Base-by-base conservation (phyloP, 1,140 invertebrate genomes). In the Zaprionus ornatus region DNA sequence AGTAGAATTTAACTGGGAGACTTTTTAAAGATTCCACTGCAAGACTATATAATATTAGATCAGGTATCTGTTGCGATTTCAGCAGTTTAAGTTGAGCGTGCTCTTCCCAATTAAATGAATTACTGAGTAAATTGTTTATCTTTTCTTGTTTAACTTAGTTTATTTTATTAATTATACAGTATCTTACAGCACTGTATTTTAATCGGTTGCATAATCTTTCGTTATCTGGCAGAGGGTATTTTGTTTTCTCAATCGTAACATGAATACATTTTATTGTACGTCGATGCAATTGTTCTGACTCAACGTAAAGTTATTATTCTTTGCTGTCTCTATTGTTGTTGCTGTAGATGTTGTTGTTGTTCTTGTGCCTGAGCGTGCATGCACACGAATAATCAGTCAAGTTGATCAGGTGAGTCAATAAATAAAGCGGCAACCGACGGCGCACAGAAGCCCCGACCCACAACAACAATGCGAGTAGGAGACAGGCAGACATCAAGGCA, bases 321-420 rank as follows among this genome's bases (percentile, higher is more conserved):
- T 55, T 29, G 23, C 23, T 45, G 40, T 45, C 40, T 45, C 25
- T 25, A 55, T 55, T 59, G 27, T 55, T 73, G 60, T 25, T 66
- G 52, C 29, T 76, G 32, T 60, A 55, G 32, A 72, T 57, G 40
- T 25, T 27, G 27, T 9, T 42, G 40, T 54, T 52, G 50, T 32
- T 57, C 57, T 70, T 78, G 67, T 74, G 66, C 32, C 27, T 29
- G 25, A 59, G 37, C 56, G 78, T 80, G 88, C 87, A 91, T 91
- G 87, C 71, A 82, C 79, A 69, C 74, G 59, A 74, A 79, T 91
- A 91, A 91, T 91, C 88, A 84, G 88, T 91, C 87, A 91, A 81
- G 68, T 82, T 83, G 79, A 84, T 91, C 83, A 79, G 74, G 73
- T 81, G 76, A 88, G 88, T 91, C 88, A 91, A 91, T 91, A 91